Evolutionary conservation across 2,888 invertebrate species (phyloP).

Genomic region (Philonicus albiceps): DNA sequence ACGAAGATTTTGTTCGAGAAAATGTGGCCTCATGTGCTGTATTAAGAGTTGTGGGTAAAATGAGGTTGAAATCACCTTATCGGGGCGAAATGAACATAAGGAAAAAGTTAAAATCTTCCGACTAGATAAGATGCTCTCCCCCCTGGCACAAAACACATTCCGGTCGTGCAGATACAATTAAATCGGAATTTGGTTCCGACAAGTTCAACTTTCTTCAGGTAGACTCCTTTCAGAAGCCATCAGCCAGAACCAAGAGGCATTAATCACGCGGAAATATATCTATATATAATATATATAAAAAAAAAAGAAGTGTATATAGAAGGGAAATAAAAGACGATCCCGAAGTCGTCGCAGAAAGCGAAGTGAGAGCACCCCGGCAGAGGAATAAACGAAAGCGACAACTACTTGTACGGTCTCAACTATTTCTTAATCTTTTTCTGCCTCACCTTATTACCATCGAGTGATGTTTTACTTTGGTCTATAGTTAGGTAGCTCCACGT

Average conservation of each 20-base stretch:
- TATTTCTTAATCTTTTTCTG: constrained; percentile 34
- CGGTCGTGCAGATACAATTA: constrained; percentile 29
- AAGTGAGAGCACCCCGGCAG: constrained; percentile 21
- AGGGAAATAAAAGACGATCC: not conserved
- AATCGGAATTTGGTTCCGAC: constrained; percentile 4
- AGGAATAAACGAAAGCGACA: constrained; percentile 36
- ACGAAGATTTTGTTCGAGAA: not conserved
- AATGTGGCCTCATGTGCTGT: not conserved
- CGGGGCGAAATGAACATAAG: not conserved
- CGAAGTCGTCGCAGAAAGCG: not conserved
- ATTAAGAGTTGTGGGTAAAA: not conserved
- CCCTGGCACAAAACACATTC: not conserved
- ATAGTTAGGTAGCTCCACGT: constrained; percentile 16
- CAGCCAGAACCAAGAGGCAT: constrained; percentile 12
- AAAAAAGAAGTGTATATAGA: not conserved
- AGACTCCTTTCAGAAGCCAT: constrained; percentile 26
- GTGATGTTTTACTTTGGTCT: constrained; percentile 36
- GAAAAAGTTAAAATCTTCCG: not conserved
- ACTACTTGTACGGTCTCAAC: constrained; percentile 9
- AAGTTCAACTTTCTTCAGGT: constrained; percentile 24
- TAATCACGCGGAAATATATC: constrained; percentile 17
- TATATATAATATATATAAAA: not conserved
- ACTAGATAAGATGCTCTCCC: not conserved
- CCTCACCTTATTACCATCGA: constrained; percentile 27
- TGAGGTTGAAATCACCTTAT: not conserved